Base-by-base conservation (phyloP, 1,140 invertebrate species). In the Drosophila neocordata region DNA sequence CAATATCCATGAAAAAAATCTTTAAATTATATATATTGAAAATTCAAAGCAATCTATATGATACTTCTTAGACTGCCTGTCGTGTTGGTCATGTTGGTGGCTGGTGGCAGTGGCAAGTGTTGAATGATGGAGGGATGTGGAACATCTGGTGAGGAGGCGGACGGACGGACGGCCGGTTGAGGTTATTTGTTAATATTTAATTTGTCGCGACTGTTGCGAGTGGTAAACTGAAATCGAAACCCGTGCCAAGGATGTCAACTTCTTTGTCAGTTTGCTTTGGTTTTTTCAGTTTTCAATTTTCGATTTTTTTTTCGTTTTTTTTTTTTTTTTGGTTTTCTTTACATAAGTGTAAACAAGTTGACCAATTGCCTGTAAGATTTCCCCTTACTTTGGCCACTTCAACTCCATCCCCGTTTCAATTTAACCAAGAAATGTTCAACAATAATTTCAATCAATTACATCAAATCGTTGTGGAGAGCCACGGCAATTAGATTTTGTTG, bases 171-270 rank as follows among this genome's bases (percentile, higher is more conserved):
- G 5, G 5, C 7, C 27, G 41, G 41, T 15, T 15, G 2, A 18
- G 18, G 18, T 62, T 58, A 69, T 79, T 72, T 73, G 74, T 72
- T 75, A 82, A 82, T 76, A 78, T 78, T 73, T 79, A 76, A 79
- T 82, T 81, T 70, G 66, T 20, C n/a, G 35, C 48, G 63, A 67
- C 66, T 31, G 35, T 24, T 18, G 18, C 13, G 38, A 57, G 38
- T 24, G 58, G 34, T 58, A 82, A 70, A n/a, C 20, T 71, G 58
- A 69, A 83, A 79, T 62, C 52, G 63, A 82, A 76, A 69, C 80
- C 52, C 57, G 67, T 84, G 73, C 79, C 83, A 87, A 87, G 83
- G 83, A 88, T 88, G 79, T 87, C 83, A 87, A 87, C 83, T 87
- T 88, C 83, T 87, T 82, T 63, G 57, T 67, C 48, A 69, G 44